phyloP scores from a whole-genome alignment of 2,113 vertebrate species.

The Butorides virescens region DNA sequence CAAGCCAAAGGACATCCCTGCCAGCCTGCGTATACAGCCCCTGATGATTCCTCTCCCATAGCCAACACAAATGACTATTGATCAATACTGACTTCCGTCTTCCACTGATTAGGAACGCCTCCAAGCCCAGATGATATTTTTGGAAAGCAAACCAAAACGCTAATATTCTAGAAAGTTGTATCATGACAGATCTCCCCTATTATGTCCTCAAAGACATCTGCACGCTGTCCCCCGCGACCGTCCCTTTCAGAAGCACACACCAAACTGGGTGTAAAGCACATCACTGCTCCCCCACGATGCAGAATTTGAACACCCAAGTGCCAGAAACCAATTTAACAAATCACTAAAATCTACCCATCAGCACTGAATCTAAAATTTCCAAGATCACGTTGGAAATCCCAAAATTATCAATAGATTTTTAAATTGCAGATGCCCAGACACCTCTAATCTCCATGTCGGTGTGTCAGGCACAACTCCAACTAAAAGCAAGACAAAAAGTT shows the following conservation, averaged over 20 bases:
- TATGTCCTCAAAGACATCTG: not conserved
- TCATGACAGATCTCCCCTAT: not conserved
- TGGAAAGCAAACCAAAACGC: not conserved
- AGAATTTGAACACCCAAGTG: not conserved
- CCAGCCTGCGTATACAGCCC: not conserved
- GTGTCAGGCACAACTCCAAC: not conserved
- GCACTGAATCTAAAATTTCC: not conserved
- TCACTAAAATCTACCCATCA: not conserved
- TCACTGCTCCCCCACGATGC: rapidly evolving
- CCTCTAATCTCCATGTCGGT: not conserved
- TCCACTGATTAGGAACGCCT: not conserved
- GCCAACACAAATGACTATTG: not conserved
- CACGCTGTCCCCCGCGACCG: not conserved
- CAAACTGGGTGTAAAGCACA: not conserved
- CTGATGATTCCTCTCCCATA: not conserved
- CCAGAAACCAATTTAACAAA: not conserved
- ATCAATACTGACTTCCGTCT: not conserved
- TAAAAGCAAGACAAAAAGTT: not conserved
- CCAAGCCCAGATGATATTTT: not conserved
- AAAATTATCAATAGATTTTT: not conserved
- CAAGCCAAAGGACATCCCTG: constrained; percentile 4
- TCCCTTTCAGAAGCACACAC: not conserved
- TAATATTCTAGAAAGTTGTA: not conserved
- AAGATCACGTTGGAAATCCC: not conserved
- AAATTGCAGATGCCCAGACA: not conserved